These are phyloP conservation scores for Somateria mollissima DNA, from an alignment of 2,797 vertebrate genomes.

Conservation along the genomic window DNA sequence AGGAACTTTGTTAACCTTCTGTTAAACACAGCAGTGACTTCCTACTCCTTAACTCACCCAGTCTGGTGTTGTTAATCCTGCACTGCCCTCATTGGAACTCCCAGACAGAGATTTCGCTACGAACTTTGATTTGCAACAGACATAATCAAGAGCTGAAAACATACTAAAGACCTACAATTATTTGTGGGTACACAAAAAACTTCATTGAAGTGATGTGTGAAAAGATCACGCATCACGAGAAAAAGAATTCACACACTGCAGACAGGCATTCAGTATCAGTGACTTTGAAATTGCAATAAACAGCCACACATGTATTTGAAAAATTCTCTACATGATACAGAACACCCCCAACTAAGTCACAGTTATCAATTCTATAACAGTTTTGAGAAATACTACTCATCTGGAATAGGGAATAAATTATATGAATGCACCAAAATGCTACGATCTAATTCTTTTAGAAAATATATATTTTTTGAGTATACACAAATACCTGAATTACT, in stretches of 20 bases:
- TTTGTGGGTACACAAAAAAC: neutral
- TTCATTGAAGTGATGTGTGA: neutral
- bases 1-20: neutral
- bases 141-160: neutral
- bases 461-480: neutral
- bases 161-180: neutral
- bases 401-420: neutral
- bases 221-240: neutral
- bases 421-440: neutral
- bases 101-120: neutral
- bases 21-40: neutral
- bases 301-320: rapidly evolving
- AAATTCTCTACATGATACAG: neutral
- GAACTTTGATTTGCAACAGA: neutral
- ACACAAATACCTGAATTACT: neutral
- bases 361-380: neutral
- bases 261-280: neutral
- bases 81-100: neutral
- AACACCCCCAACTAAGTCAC: neutral
- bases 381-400: neutral
- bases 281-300: neutral
- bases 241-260: neutral
- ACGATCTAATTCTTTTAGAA: neutral
- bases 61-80: neutral
- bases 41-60: neutral